Conservation (phyloP, 2,113 vertebrate species). For the Urocynchramus pylzowi region DNA sequence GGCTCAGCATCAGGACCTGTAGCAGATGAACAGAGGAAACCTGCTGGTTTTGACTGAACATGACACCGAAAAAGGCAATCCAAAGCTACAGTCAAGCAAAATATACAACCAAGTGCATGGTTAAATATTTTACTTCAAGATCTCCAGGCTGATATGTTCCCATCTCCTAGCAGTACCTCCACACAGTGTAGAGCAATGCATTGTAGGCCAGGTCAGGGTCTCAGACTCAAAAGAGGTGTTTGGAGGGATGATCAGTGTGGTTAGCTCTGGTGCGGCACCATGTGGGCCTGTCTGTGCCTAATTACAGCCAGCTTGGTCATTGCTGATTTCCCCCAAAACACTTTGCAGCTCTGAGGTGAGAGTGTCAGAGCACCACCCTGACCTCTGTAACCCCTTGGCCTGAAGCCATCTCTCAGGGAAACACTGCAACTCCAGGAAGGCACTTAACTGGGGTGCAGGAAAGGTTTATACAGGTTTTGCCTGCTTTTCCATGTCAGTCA, state of each 20-base stretch:
- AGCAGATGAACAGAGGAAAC: background rate
- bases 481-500: background rate
- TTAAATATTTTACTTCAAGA: background rate
- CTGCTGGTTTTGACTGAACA: background rate
- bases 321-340: background rate
- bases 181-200: rapidly evolving
- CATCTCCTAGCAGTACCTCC: background rate
- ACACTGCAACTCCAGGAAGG: background rate
- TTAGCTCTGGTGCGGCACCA: background rate
- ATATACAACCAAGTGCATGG: background rate
- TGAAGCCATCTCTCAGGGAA: background rate
- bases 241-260: background rate
- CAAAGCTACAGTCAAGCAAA: background rate
- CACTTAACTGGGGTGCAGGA: background rate
- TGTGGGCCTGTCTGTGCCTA: rapidly evolving
- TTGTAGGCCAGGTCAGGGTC: background rate
- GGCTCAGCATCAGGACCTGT: background rate
- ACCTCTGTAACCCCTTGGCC: background rate
- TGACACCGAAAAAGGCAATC: background rate
- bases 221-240: background rate
- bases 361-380: background rate
- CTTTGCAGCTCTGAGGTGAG: background rate
- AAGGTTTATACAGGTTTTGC: background rate
- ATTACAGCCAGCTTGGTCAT: rapidly evolving
- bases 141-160: background rate